Percentiles rank a stretch among this genome's conserved stretches.
Evolutionary conservation across 1,140 invertebrate genomes (phyloP).

Genomic region (Leguminivora glycinivorella): DNA sequence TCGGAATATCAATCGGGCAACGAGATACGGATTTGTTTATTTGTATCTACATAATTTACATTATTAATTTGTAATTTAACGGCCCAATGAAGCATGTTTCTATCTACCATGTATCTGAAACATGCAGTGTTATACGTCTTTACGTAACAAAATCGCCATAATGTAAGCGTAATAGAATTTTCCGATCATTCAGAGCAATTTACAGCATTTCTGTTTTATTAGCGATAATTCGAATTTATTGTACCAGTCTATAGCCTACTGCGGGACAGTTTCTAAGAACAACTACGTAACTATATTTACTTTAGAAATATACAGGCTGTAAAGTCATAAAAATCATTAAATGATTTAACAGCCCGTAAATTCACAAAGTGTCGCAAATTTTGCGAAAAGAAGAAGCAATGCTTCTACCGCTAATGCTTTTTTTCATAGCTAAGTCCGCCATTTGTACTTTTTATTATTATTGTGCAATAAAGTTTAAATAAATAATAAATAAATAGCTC

Average conservation of each 20-base stretch:
- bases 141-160: slow-evolving; percentile 1
- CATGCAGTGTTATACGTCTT: background rate
- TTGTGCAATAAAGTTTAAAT: no score
- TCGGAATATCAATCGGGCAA: no score
- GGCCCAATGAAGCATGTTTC: background rate
- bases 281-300: background rate
- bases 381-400: no score
- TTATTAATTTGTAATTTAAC: background rate
- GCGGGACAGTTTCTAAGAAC: background rate
- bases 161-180: slow-evolving; percentile 4
- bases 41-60: no score
- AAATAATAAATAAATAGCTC: no score
- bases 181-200: background rate
- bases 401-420: no score
- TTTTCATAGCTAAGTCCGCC: no score
- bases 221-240: background rate
- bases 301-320: background rate
- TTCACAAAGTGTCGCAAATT: no score
- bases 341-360: no score
- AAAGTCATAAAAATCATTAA: no score
- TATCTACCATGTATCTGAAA: background rate
- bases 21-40: no score
- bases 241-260: background rate
- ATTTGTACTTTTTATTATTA: no score
- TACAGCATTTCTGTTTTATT: slow-evolving; percentile 8